phyloP scores from a whole-genome alignment of 2,797 vertebrate genomes.

The Helarctos malayanus region DNA sequence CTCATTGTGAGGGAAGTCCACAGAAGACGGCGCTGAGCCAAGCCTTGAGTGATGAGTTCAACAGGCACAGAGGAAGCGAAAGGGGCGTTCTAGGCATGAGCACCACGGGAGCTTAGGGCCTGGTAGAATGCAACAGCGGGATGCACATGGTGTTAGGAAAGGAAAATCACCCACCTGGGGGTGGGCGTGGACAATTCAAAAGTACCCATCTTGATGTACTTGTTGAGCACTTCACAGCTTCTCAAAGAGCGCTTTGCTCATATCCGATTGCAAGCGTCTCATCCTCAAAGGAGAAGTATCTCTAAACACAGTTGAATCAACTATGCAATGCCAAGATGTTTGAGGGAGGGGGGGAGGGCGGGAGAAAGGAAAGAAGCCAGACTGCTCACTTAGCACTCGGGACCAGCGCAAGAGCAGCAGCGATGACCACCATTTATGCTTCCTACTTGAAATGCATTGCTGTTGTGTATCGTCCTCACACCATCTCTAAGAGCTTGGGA shows the following conservation, averaged over 20 bases:
- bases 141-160: not conserved
- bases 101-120: fast-evolving
- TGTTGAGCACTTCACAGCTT: not conserved
- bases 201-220: not conserved
- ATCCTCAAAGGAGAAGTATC: not conserved
- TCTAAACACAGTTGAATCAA: not conserved
- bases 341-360: not conserved
- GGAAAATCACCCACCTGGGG: not conserved
- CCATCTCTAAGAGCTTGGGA: not conserved
- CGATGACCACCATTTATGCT: not conserved
- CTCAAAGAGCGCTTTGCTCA: not conserved
- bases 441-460: fast-evolving
- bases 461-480: not conserved
- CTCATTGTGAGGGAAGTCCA: not conserved
- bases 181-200: not conserved
- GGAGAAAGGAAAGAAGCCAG: not conserved
- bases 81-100: not conserved
- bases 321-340: not conserved
- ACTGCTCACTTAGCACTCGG: not conserved
- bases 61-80: not conserved
- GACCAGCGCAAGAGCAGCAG: not conserved
- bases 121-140: not conserved
- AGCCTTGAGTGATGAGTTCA: not conserved
- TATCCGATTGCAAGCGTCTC: not conserved
- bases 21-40: not conserved